A percentile compares a stretch with the other conserved stretches of the same genome.
Conservation (phyloP, 2,113 vertebrate genomes). For the Oceanodroma tethys region DNA sequence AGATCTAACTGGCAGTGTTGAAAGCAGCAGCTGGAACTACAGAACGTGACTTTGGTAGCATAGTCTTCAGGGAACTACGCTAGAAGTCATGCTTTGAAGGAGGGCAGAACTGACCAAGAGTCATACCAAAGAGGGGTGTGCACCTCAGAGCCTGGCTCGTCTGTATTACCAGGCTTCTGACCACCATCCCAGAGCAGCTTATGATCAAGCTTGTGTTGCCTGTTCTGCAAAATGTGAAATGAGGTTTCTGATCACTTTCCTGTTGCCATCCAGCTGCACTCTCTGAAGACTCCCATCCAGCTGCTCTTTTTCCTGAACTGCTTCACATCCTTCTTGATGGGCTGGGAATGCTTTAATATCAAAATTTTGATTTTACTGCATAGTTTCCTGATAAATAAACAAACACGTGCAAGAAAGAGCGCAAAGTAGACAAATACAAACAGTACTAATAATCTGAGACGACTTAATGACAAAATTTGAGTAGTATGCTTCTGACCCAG, state of each 20-base stretch:
- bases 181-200: not conserved
- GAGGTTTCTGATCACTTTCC: not conserved
- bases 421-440: not conserved
- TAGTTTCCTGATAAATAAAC: not conserved
- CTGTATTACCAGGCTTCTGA: not conserved
- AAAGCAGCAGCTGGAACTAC: not conserved
- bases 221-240: not conserved
- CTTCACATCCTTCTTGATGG: not conserved
- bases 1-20: not conserved
- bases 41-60: not conserved
- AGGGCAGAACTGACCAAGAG: not conserved
- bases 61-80: not conserved
- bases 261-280: not conserved
- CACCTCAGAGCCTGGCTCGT: not conserved
- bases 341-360: not conserved
- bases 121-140: not conserved
- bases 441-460: not conserved
- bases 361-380: not conserved
- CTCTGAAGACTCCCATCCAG: not conserved
- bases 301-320: not conserved
- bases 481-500: not conserved
- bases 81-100: not conserved
- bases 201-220: not conserved
- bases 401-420: not conserved
- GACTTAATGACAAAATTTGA: not conserved